Evolutionary conservation across 2,797 vertebrate species (phyloP), one percentile per base, ranked within the genome.

Genomic region (Mareca strepera): DNA sequence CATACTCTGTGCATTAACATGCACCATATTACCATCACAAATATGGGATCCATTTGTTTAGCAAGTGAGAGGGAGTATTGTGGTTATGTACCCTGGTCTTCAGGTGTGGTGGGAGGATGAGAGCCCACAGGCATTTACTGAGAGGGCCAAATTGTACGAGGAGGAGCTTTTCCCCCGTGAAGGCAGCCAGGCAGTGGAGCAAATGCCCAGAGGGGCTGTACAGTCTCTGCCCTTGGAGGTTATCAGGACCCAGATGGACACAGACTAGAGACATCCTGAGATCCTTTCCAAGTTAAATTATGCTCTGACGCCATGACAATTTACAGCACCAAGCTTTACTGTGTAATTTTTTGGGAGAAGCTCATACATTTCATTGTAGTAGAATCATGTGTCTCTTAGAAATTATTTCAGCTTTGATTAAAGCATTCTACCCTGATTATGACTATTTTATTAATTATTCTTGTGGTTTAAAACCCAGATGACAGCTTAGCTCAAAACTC

Each of bases 21-120:
- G 26, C 20, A 53, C 50, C 26, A 39, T 35, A 28, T 29, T 70
- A 52, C 29, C 35, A 52, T 35, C 26, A 53, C 22, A 28, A 70
- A 53, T 11, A 22, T 70, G 21, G 35, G 48, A 37, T 70, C 21
- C 14, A 53, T 31, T 64, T 29, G 28, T 63, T 63, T 37, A 50
- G 66, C 35, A 50, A 35, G 46, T 48, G n/a, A 20, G 33, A 37
- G n/a, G 26, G 28, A 76, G 26, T 39, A 29, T 15, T 63, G 23
- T 9, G 21, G 29, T 77, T 50, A 39, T 52, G 20, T 50, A 18
- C 13, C 23, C 15, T 41, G 28, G 60, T 25, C 14, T 52, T 50
- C 59, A 77, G 37, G 1, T 0, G 0, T 14, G 17, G 22, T 29
- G 66, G 23, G 33, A 88, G 56, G 33, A 28, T 50, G 55, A 62